These are phyloP conservation scores for Octonoba sinensis DNA, from an alignment of 2,888 invertebrate genomes.

Conservation along the genomic window DNA sequence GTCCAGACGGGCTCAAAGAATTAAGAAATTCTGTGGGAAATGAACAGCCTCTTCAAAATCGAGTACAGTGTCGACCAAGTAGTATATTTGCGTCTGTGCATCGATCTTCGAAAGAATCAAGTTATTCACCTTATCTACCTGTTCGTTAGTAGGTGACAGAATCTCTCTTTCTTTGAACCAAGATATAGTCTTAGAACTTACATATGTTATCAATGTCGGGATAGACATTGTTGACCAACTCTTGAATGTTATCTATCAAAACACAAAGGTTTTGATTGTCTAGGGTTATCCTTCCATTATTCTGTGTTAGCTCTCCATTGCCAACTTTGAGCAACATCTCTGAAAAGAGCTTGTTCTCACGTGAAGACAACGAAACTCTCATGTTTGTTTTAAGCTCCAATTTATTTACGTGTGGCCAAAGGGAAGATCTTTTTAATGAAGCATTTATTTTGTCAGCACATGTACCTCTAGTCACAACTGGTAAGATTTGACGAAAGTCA, in stretches of 20 bases:
- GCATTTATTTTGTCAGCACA: not conserved
- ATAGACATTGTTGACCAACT: constrained; percentile 9
- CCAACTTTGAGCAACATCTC: constrained; percentile 12
- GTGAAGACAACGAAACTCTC: constrained; percentile 1
- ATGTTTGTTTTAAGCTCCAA: not conserved
- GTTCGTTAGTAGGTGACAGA: not conserved
- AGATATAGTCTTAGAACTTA: not conserved
- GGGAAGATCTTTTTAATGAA: not conserved
- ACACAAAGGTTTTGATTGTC: constrained; percentile 8
- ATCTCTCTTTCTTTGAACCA: not conserved
- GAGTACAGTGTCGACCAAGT: not conserved
- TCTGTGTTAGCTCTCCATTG: constrained; percentile 5
- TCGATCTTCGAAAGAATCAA: not conserved
- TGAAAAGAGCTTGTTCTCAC: constrained; percentile 1
- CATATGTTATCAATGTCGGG: constrained; percentile 7
- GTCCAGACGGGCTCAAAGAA: not conserved
- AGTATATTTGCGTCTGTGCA: not conserved
- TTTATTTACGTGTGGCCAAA: not conserved
- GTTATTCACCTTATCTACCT: constrained; percentile 1
- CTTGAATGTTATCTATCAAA: constrained; percentile 10
- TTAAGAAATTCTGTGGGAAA: not conserved
- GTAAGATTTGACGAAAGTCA: not conserved
- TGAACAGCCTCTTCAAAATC: not conserved
- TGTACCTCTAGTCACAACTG: not conserved
- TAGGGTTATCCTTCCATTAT: constrained; percentile 7